Base-by-base conservation (phyloP, 2,797 vertebrate genomes). In the Leptatherina wallacei region DNA sequence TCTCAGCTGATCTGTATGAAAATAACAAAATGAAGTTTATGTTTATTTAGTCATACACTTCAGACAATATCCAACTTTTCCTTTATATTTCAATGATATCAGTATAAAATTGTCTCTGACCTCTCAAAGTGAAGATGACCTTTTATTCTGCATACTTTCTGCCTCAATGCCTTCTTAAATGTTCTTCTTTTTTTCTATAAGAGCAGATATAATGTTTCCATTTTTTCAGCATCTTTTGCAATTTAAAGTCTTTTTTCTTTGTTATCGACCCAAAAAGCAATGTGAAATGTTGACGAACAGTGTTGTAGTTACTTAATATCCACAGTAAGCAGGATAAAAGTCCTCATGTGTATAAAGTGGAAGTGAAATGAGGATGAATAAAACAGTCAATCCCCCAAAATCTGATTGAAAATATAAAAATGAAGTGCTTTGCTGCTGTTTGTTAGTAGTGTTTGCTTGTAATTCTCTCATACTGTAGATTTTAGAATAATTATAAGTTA, bases 361-460 rank as follows among this genome's bases (percentile, higher is more conserved):
- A 14, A 49, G 64, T 49, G 29, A 69, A 51, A 54, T 54, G 18
- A 69, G 22, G 30, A 47, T 30, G 29, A 44, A 13, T 57, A 40
- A 67, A 47, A 66, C 47, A 55, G 13, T 16, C 9, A 55, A 18
- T 16, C 52, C 14, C 6, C 14, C 27, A 55, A 55, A 27, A 27
- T 24, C 22, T 13, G 22, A 13, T 12, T 30, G 7, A 55, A 55
- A 7, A 30, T 30, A 7, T 30, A 16, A 16, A 30, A 12, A 27
- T 27, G 3, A 22, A 30, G 1, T 55, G 27, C 52, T 55, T 18
- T 30, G 24, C 52, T 27, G 27, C 52, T 55, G 27, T 30, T 55
- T 54, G 24, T 54, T 11, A 18, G 27, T 30, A 6, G 7, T 14
- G 13, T 40, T 20, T 44, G 44, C 12, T 3, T 3, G 14, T 14